Evolutionary conservation across 2,797 vertebrate genomes (phyloP).

Genomic region (Sphenodon punctatus): DNA sequence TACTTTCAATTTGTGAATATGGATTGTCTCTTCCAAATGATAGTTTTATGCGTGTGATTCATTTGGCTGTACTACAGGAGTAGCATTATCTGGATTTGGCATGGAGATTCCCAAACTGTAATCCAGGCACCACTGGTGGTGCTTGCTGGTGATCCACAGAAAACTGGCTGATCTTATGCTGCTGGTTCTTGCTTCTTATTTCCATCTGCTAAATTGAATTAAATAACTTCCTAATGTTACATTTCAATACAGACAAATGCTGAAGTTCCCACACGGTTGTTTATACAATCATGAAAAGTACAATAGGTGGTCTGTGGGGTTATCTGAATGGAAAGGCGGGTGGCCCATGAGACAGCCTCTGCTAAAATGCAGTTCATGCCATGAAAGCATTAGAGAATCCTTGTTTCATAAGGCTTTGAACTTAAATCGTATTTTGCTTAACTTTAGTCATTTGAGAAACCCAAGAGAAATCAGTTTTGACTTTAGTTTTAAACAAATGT

Average conservation of each 20-base stretch:
- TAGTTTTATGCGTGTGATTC: background rate
- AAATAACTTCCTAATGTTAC: background rate
- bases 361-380: background rate
- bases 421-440: background rate
- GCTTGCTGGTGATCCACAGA: background rate
- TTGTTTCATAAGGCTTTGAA: background rate
- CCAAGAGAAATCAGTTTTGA: background rate
- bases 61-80: background rate
- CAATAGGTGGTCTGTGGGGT: background rate
- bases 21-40: background rate
- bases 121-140: background rate
- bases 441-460: background rate
- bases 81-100: background rate
- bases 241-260: background rate
- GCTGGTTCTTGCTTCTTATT: background rate
- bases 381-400: background rate
- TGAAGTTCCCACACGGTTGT: background rate
- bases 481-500: conserved; percentile 14
- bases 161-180: background rate
- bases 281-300: background rate
- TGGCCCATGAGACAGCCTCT: background rate
- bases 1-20: background rate
- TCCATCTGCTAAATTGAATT: background rate
- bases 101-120: background rate
- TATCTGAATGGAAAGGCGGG: background rate